Conservation (phyloP, 2,888 invertebrate genomes). For the Blastobasis adustella region DNA sequence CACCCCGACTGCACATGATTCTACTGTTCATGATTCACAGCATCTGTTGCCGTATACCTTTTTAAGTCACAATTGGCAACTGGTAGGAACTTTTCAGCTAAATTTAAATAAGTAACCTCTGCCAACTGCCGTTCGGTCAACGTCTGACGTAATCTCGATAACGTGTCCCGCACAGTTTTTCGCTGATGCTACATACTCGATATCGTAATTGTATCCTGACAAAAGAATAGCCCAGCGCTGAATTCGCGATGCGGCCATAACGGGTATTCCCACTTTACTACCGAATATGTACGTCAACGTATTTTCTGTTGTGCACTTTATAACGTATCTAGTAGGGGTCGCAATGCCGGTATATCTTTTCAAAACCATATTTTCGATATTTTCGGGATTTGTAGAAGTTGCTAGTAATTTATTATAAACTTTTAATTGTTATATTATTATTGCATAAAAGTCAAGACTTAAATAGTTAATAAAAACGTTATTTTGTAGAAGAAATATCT, state of each 20-base stretch:
- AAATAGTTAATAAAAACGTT: no score
- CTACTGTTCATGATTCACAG: not conserved
- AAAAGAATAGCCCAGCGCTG: conserved; percentile 9
- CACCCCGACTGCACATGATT: not conserved
- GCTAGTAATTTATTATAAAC: no score
- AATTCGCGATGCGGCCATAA: no score
- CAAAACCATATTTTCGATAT: no score
- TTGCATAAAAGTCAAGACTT: no score
- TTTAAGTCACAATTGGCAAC: not conserved
- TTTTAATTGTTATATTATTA: no score
- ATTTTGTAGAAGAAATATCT: no score
- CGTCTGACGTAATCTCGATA: no score
- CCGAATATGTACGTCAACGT: not conserved
- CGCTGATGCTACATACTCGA: conserved; percentile 8
- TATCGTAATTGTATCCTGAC: conserved; percentile 11
- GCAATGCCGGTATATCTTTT: no score
- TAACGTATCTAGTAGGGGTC: no score
- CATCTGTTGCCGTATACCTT: not conserved
- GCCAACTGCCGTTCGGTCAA: not conserved
- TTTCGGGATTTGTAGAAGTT: no score
- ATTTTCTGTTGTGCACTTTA: no score
- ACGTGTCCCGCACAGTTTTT: conserved; percentile 10
- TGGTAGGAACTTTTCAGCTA: conserved; percentile 4
- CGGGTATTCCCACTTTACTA: not conserved
- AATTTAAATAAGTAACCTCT: conserved; percentile 5